Conservation (phyloP, 1,140 invertebrate genomes). For the Lerema accius region DNA sequence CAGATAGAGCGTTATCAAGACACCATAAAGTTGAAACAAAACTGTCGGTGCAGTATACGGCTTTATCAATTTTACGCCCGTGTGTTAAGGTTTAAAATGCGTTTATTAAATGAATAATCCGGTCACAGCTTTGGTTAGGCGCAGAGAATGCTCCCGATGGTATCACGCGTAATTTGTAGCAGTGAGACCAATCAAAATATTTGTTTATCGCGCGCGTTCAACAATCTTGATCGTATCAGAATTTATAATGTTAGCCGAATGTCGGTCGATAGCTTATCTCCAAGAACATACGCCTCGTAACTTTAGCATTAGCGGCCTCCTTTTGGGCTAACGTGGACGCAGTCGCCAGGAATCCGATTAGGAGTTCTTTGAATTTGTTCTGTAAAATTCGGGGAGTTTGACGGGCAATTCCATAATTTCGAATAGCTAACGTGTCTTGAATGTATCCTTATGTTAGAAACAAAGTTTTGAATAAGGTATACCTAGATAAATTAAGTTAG, state of each 20-base stretch:
- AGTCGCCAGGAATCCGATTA: conserved; percentile 29
- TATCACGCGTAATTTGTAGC: conserved; percentile 71
- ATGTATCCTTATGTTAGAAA: conserved; percentile 5
- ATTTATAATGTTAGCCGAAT: conserved; percentile 56
- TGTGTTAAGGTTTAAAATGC: conserved; percentile 41
- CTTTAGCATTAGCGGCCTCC: conserved; percentile 49
- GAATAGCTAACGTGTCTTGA: conserved; percentile 5
- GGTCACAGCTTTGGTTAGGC: conserved; percentile 24
- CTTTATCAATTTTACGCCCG: conserved; percentile 22
- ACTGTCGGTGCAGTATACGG: conserved; percentile 42
- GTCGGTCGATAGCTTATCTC: conserved; percentile 58
- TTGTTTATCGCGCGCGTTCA: conserved; percentile 57
- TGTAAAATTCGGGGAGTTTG: conserved; percentile 23
- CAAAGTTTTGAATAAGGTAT: conserved; percentile 15
- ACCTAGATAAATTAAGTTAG: too few relatives aligned
- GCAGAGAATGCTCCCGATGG: conserved; percentile 42
- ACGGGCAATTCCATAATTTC: conserved; percentile 16
- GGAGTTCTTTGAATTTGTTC: conserved; percentile 19
- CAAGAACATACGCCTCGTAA: conserved; percentile 45
- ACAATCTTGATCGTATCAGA: conserved; percentile 59
- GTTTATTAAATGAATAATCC: conserved; percentile 35
- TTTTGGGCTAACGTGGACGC: conserved; percentile 27
- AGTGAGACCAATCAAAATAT: conserved; percentile 69
- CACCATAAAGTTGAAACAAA: conserved; percentile 73
- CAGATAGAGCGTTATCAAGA: conserved; percentile 64